Base-by-base conservation (phyloP, 2,888 invertebrate species). In the Slavum lentiscoides region DNA sequence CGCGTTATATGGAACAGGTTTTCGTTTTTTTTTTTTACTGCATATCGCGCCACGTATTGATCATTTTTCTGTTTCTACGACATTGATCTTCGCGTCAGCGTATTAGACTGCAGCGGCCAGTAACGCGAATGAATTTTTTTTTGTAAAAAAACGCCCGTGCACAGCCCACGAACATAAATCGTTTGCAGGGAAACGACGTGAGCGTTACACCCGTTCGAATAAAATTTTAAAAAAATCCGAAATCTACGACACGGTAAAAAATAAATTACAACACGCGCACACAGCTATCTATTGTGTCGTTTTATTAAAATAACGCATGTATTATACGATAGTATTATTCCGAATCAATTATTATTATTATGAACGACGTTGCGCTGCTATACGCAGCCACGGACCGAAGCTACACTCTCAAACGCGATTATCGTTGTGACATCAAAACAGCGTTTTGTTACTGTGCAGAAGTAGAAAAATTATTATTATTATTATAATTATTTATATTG, bases 381-480 rank as follows among this genome's bases (percentile, higher is more conserved):
- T 6, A 43, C 43, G 6, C 4, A 2, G 21, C 17, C 19, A 23
- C 11, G 21, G 72, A 43, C 61, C 21, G 30, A 30, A 30, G 30
- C 30, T 30, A 30, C 4, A 2, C 43, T 73, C 43, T 13, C 6
- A 11, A 21, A 21, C n/a, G 55, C 55, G 59, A 61, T 23, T 43
- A 49, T 58, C 43, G 43, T 73, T 73, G 72, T 72, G 43, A n/a
- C 39, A 21, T 39, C 21, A 19, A 23, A 59, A 17, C 17, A 7
- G 17, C 64, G 15, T 53, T 62, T 74, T 64, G 8, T 37, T 55
- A 64, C 30, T 53, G 21, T 1, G 4, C 30, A 11, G n/a, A 37
- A 37, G 9, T 62, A 30, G 23, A 62, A 30, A 74, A 74, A 53
- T 49, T 49, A 13, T 49, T 53, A 53, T 53, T 69, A 55, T 55